Evolutionary conservation across 2,888 invertebrate species (phyloP).

Genomic region (Apamea sordens): DNA sequence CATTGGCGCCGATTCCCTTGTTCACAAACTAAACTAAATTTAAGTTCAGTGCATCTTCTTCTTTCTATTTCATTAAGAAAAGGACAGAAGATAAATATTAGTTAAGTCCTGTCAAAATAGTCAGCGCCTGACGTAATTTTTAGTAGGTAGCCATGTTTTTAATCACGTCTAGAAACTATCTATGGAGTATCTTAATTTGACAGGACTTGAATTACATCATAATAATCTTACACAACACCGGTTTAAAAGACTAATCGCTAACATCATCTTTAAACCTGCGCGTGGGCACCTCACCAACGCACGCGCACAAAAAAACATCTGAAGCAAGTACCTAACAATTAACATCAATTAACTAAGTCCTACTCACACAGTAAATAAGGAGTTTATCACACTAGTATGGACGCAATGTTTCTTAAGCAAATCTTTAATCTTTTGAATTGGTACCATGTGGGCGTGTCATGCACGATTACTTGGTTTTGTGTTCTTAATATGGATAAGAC

Average conservation of each 20-base stretch:
- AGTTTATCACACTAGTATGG: constrained; percentile 11
- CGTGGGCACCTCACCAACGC: constrained; percentile 54
- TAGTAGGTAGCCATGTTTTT: too few relatives aligned
- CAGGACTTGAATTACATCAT: constrained; percentile 10
- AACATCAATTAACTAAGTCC: constrained; percentile 61
- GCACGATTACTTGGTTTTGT: constrained; percentile 28
- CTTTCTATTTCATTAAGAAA: too few relatives aligned
- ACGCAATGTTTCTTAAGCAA: constrained; percentile 9
- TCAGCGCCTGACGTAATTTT: too few relatives aligned
- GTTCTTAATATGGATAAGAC: constrained; percentile 15
- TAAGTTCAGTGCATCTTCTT: too few relatives aligned
- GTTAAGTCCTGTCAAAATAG: too few relatives aligned
- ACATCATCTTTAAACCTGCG: constrained; percentile 12
- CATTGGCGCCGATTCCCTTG: too few relatives aligned
- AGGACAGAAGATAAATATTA: too few relatives aligned
- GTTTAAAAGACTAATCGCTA: background rate
- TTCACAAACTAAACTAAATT: too few relatives aligned
- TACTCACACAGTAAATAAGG: constrained; percentile 33
- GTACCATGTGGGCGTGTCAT: constrained; percentile 32
- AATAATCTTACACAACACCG: constrained; percentile 8
- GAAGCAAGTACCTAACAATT: constrained; percentile 55
- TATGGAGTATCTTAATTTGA: too few relatives aligned
- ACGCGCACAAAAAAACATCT: constrained; percentile 41
- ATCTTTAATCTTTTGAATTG: constrained; percentile 28
- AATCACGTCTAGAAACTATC: too few relatives aligned